Base-by-base conservation (phyloP, 2,888 invertebrate genomes). In the Myopa testacea region DNA sequence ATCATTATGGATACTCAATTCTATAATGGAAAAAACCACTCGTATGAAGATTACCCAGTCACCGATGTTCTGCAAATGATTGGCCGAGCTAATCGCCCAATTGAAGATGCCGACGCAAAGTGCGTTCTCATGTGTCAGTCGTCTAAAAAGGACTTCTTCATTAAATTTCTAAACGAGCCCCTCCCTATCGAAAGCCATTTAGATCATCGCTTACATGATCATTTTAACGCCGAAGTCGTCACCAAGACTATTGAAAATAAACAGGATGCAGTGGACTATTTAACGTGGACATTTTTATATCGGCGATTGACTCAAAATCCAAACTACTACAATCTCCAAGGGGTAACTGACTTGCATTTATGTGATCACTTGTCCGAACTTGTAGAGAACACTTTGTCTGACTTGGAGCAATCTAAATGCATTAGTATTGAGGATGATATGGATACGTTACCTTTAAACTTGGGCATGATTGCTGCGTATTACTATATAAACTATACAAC, bases 221-320 rank as follows among this genome's bases (percentile, higher is more conserved):
- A 99, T 90, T 98, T 99, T 89, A 99, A 99, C 90, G 99, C 99
- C 0, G 99, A 99, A 91, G 98, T 99, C 77, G 99, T 99, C 0
- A 99, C 99, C 0, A 99, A 99, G 90, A 99, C 99, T 0, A 98
- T 99, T 84, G 99, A 99, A 90, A 99, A 99, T 91, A 99, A 99
- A 87, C 99, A 99, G 88, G 99, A 99, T 87, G 99, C 99, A 0
- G 99, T 99, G 0, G 99, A 99, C 91, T 99, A 99, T 86, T 91
- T 99, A 34, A 99, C 99, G 0, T 99, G 99, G 99, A 99, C 99
- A 0, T 98, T 99, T 91, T 91, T 99, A 14, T 99, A 99, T 88
- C 91, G 99, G 4, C 91, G 99, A 70, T 92, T 99, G 84, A 98
- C 99, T 1, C 98, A 99, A 91, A 99, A 99, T 91, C 99, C 99